Percentiles rank a stretch among this genome's conserved stretches.
phyloP scores from a whole-genome alignment of 2,888 invertebrate species.

The Crocallis elinguaria region DNA sequence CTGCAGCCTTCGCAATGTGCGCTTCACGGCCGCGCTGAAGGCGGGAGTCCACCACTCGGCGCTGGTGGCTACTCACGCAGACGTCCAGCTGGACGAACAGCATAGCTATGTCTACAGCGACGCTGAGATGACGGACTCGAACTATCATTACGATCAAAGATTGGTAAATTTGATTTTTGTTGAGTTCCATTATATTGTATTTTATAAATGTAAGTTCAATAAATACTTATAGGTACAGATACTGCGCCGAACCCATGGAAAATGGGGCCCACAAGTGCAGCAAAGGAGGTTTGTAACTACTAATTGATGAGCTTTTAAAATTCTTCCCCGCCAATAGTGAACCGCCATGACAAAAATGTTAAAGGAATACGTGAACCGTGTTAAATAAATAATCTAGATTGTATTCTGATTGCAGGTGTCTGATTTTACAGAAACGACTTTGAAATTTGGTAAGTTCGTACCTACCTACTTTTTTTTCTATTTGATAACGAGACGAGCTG shows the following conservation, averaged over 20 bases:
- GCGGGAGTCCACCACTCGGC: slow-evolving; percentile 53
- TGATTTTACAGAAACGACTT: slow-evolving; percentile 35
- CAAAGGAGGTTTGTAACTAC: no score
- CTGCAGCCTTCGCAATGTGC: slow-evolving; percentile 69
- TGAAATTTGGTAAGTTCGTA: slow-evolving; percentile 49
- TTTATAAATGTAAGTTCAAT: no score
- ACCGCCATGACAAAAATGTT: no score
- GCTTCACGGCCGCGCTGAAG: slow-evolving; percentile 65
- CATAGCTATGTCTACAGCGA: slow-evolving; percentile 64
- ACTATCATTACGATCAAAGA: slow-evolving; percentile 63
- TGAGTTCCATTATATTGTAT: not conserved
- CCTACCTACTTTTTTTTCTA: not conserved
- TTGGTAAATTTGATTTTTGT: slow-evolving; percentile 42
- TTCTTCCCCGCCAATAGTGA: no score
- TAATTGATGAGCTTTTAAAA: no score
- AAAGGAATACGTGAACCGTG: no score
- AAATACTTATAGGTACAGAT: no score
- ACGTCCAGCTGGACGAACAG: slow-evolving; percentile 58
- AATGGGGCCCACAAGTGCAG: no score
- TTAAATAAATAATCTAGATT: not conserved
- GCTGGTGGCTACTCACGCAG: slow-evolving; percentile 39
- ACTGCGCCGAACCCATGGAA: no score
- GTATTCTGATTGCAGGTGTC: slow-evolving; percentile 43
- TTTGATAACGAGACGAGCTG: not conserved
- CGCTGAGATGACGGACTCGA: slow-evolving; percentile 55